Evolutionary conservation across 2,888 invertebrate species (phyloP).

Genomic region (Cerastis leucographa): DNA sequence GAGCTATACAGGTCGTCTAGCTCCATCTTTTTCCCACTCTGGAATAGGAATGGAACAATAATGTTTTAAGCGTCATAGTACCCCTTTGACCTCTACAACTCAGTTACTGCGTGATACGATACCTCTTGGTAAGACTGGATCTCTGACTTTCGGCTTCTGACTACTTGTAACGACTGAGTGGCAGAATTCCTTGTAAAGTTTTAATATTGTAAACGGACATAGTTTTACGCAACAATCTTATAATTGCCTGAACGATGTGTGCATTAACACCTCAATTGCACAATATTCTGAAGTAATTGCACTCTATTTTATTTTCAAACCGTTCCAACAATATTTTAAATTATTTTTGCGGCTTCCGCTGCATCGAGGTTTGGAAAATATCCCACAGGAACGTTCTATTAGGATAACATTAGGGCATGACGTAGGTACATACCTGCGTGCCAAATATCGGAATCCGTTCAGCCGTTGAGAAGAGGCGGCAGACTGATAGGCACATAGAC

Average conservation of each 20-base stretch:
- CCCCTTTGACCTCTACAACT: no score
- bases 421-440: not conserved
- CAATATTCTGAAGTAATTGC: not conserved
- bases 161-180: no score
- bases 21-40: no score
- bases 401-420: not conserved
- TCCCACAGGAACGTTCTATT: not conserved
- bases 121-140: no score
- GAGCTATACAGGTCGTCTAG: no score
- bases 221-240: not conserved
- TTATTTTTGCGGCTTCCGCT: not conserved
- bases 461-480: not conserved
- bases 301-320: not conserved
- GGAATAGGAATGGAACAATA: no score
- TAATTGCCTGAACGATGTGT: constrained; percentile 9
- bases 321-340: not conserved
- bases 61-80: no score
- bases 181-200: not conserved
- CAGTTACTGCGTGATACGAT: no score
- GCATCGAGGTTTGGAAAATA: not conserved
- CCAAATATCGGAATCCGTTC: not conserved
- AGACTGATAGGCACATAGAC: not conserved
- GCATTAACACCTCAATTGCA: constrained; percentile 5
- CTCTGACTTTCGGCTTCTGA: no score
- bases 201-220: not conserved